A percentile compares a stretch with the other conserved stretches of the same genome.
Evolutionary conservation across 2,888 invertebrate species (phyloP).

Genomic region (Mythimna albipuncta): DNA sequence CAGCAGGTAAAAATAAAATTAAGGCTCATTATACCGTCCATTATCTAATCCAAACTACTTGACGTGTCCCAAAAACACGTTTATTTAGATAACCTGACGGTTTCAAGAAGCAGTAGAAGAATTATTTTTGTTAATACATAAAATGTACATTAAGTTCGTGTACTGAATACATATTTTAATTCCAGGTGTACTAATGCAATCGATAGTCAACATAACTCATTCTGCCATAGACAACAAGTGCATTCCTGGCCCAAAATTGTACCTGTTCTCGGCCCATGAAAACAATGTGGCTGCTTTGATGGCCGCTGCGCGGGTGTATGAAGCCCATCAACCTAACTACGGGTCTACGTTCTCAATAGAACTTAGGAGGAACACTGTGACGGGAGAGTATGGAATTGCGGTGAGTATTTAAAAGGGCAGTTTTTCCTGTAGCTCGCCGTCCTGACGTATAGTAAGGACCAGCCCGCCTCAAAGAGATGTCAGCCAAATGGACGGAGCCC

Average conservation of each 20-base stretch:
- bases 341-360: constrained; percentile 90
- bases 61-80: not conserved
- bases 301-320: constrained; percentile 88
- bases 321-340: constrained; percentile 90
- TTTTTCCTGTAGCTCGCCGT: no score
- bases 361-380: constrained; percentile 77
- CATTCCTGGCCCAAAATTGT: constrained; percentile 81
- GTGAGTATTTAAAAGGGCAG: constrained; percentile 71
- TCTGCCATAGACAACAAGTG: constrained; percentile 78
- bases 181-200: constrained; percentile 86
- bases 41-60: not conserved
- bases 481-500: no score
- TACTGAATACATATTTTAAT: constrained; percentile 17
- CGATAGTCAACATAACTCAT: constrained; percentile 86
- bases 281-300: constrained; percentile 92
- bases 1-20: constrained; percentile 78
- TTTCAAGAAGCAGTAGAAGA: no score
- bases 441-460: no score
- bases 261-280: constrained; percentile 92
- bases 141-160: not conserved
- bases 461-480: no score
- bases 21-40: not conserved
- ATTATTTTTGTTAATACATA: not conserved
- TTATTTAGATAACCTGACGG: not conserved
- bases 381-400: constrained; percentile 82